Conservation (phyloP, 2,113 vertebrate species). For the Microcebus griseorufus region DNA sequence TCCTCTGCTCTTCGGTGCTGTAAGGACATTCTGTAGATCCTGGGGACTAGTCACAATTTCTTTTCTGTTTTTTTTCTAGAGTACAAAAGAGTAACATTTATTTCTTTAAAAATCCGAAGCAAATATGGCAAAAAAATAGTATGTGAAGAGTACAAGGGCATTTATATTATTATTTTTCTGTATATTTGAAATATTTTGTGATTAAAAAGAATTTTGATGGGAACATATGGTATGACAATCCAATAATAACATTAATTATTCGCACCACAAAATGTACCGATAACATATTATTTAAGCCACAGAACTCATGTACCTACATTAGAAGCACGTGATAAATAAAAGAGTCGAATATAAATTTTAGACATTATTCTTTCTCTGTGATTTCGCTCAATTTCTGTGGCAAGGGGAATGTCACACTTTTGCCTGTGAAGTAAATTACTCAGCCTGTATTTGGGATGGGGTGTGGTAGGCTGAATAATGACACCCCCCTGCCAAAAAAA, state of each 20-base stretch:
- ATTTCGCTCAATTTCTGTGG: not conserved
- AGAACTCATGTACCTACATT: constrained; percentile 54
- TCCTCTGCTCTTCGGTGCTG: not conserved
- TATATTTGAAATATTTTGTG: constrained; percentile 56
- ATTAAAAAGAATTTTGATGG: constrained; percentile 66
- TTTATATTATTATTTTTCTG: constrained; percentile 58
- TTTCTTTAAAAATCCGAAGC: constrained; percentile 74
- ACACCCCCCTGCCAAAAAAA: not conserved
- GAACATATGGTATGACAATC: constrained; percentile 60
- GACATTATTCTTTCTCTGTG: not conserved
- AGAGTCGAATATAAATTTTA: constrained; percentile 53
- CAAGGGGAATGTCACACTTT: not conserved
- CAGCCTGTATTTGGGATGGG: not conserved
- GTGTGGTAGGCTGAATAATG: not conserved
- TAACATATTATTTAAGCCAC: constrained; percentile 43
- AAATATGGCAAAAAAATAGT: constrained; percentile 74
- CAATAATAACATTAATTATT: constrained; percentile 61
- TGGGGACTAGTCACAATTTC: not conserved
- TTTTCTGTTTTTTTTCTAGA: not conserved
- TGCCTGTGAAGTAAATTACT: not conserved
- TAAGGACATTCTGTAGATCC: not conserved
- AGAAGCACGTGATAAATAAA: constrained; percentile 38
- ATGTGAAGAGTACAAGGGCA: constrained; percentile 55
- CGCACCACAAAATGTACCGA: constrained; percentile 43
- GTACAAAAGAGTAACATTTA: constrained; percentile 66